Percentiles rank a stretch among this genome's conserved stretches.
Conservation (phyloP, 2,113 vertebrate genomes). For the Dryoscopus gambensis region DNA sequence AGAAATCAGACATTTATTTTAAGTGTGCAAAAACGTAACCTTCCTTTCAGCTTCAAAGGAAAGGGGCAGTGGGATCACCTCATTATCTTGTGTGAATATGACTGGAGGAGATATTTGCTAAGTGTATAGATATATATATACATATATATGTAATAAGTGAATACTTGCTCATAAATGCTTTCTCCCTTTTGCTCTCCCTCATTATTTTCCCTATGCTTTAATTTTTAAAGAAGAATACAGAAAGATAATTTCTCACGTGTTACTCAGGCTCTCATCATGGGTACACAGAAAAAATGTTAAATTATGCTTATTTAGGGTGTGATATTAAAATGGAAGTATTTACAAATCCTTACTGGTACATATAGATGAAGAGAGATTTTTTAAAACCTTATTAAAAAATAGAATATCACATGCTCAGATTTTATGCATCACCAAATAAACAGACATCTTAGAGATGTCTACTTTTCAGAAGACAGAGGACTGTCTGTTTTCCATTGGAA, state of each 20-base stretch:
- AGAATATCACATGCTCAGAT: not conserved
- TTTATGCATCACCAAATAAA: not conserved
- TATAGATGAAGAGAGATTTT: not conserved
- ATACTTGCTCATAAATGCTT: not conserved
- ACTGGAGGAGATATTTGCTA: not conserved
- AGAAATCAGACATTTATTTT: conserved; percentile 15
- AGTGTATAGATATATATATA: not conserved
- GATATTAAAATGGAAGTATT: not conserved
- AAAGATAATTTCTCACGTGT: not conserved
- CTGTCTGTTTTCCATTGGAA: not conserved
- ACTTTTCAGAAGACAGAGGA: not conserved
- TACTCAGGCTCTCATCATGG: not conserved
- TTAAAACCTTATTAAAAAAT: not conserved
- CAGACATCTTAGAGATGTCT: not conserved
- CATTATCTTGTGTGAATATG: not conserved
- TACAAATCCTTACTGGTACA: not conserved
- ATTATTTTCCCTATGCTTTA: not conserved
- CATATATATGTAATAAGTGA: not conserved
- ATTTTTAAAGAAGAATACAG: not conserved
- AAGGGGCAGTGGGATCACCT: not conserved
- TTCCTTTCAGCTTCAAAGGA: not conserved
- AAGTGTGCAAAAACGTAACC: not conserved
- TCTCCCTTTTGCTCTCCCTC: not conserved
- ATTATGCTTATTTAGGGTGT: not conserved
- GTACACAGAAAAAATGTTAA: not conserved